Base-by-base conservation (phyloP, 2,113 vertebrate species). In the Vanacampus margaritifer region DNA sequence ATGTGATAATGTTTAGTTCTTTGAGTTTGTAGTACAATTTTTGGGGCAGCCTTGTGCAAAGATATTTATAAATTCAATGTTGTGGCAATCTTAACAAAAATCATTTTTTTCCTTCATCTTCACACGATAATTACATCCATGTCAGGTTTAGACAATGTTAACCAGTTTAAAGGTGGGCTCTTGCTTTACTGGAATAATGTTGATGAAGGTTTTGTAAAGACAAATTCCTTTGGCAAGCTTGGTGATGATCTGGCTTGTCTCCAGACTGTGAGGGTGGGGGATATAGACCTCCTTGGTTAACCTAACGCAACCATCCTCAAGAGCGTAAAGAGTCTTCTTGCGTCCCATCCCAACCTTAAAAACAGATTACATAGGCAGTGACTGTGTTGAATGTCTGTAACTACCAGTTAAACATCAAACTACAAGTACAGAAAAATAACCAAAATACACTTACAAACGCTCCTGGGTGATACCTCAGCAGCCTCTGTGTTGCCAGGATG, bases 131-230 rank as follows among this genome's bases (percentile, higher is more conserved):
- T 1, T 11, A 50, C 23, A 43, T 54, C 43, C 19, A 0, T 57
- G 45, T 56, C 13, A 36, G 41, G 64, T 43, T 97, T 79, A 98
- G 48, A 96, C 89, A 94, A 97, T 92, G 51, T 85, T 91, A 64
- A 96, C 91, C 28, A 99, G 89, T 86, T 88, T 94, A 84, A 98
- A 99, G 71, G 81, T 91, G 19, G 93, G 94, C 60, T 94, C 92
- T 74, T 95, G 94, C 23, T 90, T 87, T 41, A 86, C 78, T 14
- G 97, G 96, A 67, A 96, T 35, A 9, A 98, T 84, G 0, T 73
- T 97, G 80, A 99, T 92, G 37, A 98, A 99, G 45, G 96, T 95
- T 88, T 99, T 99, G 73, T 98, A 98, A 39, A 99, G 93, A 39
- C 99, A 4, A 0, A 94, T 86, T 28, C 95, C 95, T 73, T 68